Evolutionary conservation across 2,113 vertebrate species (phyloP), one percentile per base, ranked within the genome.

Genomic region (Kryptolebias marmoratus): DNA sequence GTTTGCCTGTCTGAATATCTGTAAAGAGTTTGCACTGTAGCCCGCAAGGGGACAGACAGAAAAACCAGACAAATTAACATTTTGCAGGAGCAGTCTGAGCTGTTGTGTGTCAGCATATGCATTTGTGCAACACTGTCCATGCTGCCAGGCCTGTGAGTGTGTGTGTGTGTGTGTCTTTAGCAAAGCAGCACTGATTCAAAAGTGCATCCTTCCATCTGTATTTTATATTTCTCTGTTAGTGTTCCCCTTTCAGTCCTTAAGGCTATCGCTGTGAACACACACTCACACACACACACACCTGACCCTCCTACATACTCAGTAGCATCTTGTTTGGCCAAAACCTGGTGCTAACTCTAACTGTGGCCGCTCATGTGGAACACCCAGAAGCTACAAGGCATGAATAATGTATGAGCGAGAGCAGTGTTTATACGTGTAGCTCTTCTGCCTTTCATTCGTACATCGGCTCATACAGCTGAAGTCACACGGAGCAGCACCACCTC

Each of bases 321-420:
- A 82, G 88, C 83, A 73, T 89, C 79, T 87, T 88, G 85, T 90
- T 91, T 87, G 72, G 82, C 69, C 57, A 48, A 81, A 86, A 75
- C 75, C 77, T 13, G 57, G 67, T 64, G 70, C 84, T 87, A 53
- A 50, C 81, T 87, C 80, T 74, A 89, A 85, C 87, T 72, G 81
- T 75, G 80, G 63, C 80, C 89, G 66, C 87, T 93, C 90, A 82
- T 84, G 89, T 89, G 90, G 82, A 92, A 91, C 85, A 68, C 77
- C 86, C 65, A 72, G 80, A 81, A 90, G 89, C 88, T 86, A 85
- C 85, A 85, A 73, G 74, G 64, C 58, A 86, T 93, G 88, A 92
- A 93, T 94, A 87, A 92, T 93, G 82, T 64, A 93, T 78, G 68
- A 64, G 65, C 76, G 13, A 57, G 78, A 68, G 36, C 58, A 56